Percentiles rank a stretch among this genome's conserved stretches.
These are phyloP conservation scores for Phainopepla nitens DNA, from an alignment of 2,113 vertebrate species.

Conservation along the genomic window DNA sequence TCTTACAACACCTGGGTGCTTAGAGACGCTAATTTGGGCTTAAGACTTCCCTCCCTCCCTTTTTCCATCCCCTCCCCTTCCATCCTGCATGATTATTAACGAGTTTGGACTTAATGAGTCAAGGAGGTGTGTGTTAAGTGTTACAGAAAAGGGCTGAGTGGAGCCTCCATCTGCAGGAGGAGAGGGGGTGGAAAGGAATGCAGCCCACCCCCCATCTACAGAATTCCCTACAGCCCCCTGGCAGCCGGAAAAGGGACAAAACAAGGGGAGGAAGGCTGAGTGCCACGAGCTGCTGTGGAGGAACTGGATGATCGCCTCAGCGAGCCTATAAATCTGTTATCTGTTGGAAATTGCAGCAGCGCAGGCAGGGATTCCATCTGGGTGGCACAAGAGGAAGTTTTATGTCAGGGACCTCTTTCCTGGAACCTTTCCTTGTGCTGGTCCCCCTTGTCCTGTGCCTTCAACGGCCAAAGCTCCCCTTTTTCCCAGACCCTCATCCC, in stretches of 20 bases:
- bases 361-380: not conserved
- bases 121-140: conserved; percentile 29
- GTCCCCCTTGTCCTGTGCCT: not conserved
- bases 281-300: not conserved
- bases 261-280: not conserved
- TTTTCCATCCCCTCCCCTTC: conserved; percentile 56
- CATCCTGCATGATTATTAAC: conserved; percentile 23
- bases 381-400: not conserved
- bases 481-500: not conserved
- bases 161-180: not conserved
- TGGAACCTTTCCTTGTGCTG: not conserved
- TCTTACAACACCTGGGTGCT: conserved; percentile 62
- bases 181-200: not conserved
- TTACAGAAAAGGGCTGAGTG: not conserved
- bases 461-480: not conserved
- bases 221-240: not conserved
- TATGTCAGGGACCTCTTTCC: not conserved
- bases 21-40: conserved; percentile 45
- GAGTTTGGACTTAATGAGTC: conserved; percentile 43
- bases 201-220: not conserved
- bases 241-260: not conserved
- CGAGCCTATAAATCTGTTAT: not conserved
- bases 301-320: not conserved
- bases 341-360: not conserved
- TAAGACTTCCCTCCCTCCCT: conserved; percentile 18